Evolutionary conservation across 2,888 invertebrate species (phyloP).

Genomic region (Nomada hirtipes): DNA sequence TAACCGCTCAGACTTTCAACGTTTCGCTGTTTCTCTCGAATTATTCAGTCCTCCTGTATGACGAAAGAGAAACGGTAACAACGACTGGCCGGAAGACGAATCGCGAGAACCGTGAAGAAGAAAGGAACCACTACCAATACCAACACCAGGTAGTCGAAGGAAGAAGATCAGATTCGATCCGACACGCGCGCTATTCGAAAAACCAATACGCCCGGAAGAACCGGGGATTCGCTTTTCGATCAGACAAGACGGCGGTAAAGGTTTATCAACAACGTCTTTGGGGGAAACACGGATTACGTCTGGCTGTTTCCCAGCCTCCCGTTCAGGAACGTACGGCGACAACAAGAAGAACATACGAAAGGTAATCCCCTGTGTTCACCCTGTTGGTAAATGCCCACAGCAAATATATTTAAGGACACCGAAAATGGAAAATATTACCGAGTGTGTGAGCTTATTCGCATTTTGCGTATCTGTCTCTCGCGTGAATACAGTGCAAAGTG

Average conservation of each 20-base stretch:
- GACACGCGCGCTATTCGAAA: conserved; percentile 69
- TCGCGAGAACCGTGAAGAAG: conserved; percentile 37
- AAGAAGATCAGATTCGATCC: conserved; percentile 55
- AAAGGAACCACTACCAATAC: conserved; percentile 34
- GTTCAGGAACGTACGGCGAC: conserved; percentile 80
- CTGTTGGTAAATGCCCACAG: background rate
- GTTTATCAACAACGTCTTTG: conserved; percentile 73
- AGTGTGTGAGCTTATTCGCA: conserved; percentile 39
- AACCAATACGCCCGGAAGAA: conserved; percentile 58
- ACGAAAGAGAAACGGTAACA: conserved; percentile 40
- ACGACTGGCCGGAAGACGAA: conserved; percentile 40
- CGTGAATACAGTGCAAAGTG: conserved; percentile 77
- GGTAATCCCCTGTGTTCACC: conserved; percentile 48
- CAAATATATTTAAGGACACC: background rate
- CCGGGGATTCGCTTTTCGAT: conserved; percentile 69
- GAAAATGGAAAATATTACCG: background rate
- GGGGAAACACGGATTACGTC: conserved; percentile 57
- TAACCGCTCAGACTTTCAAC: conserved; percentile 53
- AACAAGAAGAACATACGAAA: conserved; percentile 59
- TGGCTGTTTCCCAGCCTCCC: conserved; percentile 65
- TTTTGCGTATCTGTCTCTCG: conserved; percentile 48
- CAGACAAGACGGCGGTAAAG: conserved; percentile 69
- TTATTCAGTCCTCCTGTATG: background rate
- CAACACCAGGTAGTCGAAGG: conserved; percentile 37
- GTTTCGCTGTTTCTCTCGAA: conserved; percentile 33